Evolutionary conservation across 1,140 invertebrate species (phyloP), one percentile per base, ranked within the genome.

Genomic region (Gonioctena quinquepunctata): DNA sequence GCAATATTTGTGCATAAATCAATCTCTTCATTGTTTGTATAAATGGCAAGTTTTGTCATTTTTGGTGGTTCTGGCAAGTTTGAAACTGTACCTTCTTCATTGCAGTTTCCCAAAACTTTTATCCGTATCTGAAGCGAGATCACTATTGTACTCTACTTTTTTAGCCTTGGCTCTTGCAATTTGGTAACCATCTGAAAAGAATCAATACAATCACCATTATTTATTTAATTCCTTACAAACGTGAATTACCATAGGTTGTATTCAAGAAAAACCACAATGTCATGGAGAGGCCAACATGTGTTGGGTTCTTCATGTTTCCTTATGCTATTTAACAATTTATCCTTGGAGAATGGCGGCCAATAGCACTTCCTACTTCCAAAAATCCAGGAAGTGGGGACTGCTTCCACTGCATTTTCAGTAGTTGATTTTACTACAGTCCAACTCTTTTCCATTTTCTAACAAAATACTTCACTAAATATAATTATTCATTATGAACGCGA

Each of bases 241-340:
- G 6, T 7, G 33, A 42, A 42, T 42, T 42, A 42, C 33, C 49
- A 28, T 70, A 68, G 5, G 73, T 61, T 56, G 76, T 26, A 11
- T 61, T 68, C 18, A 6, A 6, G 33, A 42, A 42, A 6, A n/a
- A 42, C n/a, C 6, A 42, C 6, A 42, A 42, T 42, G 6, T 42
- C 33, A 42, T 42, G 33, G n/a, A 42, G 33, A 42, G 33, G 33
- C 33, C 33, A 54, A 54, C 50, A 8, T 19, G 50, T 19, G 18
- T 54, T 16, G 18, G 50, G 50, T 54, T 5, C 18, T 16, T 54
- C 50, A 54, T 19, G 18, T 18, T 54, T 54, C 18, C 8, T 54
- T 13, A 54, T 54, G 18, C 5, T 6, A 6, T 7, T 54, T 54
- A 13, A 13, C 18, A 54, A 54, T 54, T 54, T 54, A 8, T 54